These are phyloP conservation scores for Irena cyanogastra DNA, from an alignment of 2,113 vertebrate species.

Conservation along the genomic window DNA sequence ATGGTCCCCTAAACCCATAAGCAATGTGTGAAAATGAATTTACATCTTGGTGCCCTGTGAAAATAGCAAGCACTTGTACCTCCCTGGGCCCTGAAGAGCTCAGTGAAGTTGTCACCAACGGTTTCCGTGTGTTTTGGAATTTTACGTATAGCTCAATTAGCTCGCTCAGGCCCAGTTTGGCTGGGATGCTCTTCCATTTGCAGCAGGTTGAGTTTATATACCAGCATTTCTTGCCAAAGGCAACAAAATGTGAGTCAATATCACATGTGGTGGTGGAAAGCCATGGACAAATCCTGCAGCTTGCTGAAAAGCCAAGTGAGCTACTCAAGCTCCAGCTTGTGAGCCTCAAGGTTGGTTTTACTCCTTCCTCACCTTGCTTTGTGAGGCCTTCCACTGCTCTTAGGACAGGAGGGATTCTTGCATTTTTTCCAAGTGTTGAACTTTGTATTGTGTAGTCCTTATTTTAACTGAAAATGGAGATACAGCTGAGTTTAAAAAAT, in stretches of 20 bases:
- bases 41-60: not conserved
- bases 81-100: not conserved
- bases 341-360: not conserved
- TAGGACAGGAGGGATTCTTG: not conserved
- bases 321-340: not conserved
- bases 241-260: not conserved
- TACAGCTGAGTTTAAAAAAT: not conserved
- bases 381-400: not conserved
- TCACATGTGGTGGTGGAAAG: not conserved
- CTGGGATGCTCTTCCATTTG: slow-evolving; percentile 27
- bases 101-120: not conserved
- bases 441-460: not conserved
- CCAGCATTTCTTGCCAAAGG: slow-evolving; percentile 12
- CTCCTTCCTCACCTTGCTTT: not conserved
- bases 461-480: not conserved
- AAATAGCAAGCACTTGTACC: not conserved
- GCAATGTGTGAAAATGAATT: not conserved
- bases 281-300: not conserved
- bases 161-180: not conserved
- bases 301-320: not conserved
- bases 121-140: slow-evolving; percentile 24
- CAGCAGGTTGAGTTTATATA: not conserved
- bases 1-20: not conserved
- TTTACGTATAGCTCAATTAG: not conserved
- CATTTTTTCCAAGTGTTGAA: not conserved